Percentiles rank a stretch among this genome's conserved stretches.
Conservation (phyloP, 1,140 invertebrate species). For the Macrotrachela quadricornifera region DNA sequence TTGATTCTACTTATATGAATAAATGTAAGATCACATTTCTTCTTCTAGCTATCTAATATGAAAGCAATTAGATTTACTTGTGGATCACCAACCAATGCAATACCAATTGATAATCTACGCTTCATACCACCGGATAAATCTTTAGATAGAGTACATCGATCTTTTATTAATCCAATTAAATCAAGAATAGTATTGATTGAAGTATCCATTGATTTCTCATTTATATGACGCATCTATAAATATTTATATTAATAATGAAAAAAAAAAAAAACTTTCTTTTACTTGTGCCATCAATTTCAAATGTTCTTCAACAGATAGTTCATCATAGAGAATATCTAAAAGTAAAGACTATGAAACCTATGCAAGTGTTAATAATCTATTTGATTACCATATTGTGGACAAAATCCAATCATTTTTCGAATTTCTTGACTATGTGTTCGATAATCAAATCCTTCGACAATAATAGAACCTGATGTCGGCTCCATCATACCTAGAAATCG, state of each 20-base stretch:
- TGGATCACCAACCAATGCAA: slow-evolving; percentile 1
- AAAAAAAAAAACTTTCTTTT: slow-evolving; percentile 13
- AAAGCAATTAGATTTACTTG: no score
- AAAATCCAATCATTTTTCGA: slow-evolving; percentile 4
- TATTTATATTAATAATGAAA: not conserved
- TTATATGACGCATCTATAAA: slow-evolving; percentile 41
- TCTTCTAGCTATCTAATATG: no score
- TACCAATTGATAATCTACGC: slow-evolving; percentile 1
- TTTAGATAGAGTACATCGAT: slow-evolving; percentile 42
- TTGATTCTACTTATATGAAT: no score
- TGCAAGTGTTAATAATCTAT: no score
- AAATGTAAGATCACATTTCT: no score
- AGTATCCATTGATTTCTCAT: slow-evolving; percentile 32
- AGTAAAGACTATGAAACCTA: no score
- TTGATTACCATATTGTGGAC: slow-evolving; percentile 5
- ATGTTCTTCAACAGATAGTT: slow-evolving; percentile 68
- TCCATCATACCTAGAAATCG: not conserved
- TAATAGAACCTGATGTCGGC: not conserved
- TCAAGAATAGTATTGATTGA: slow-evolving; percentile 33
- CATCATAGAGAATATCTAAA: slow-evolving; percentile 57
- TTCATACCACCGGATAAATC: slow-evolving; percentile 23
- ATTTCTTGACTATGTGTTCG: slow-evolving; percentile 5
- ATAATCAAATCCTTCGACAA: not conserved
- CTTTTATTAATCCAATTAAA: slow-evolving; percentile 38
- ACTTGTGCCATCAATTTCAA: slow-evolving; percentile 53